Percentiles rank a stretch among this genome's conserved stretches.
Conservation (phyloP, 2,888 invertebrate genomes). For the Stenodema calcarata region DNA sequence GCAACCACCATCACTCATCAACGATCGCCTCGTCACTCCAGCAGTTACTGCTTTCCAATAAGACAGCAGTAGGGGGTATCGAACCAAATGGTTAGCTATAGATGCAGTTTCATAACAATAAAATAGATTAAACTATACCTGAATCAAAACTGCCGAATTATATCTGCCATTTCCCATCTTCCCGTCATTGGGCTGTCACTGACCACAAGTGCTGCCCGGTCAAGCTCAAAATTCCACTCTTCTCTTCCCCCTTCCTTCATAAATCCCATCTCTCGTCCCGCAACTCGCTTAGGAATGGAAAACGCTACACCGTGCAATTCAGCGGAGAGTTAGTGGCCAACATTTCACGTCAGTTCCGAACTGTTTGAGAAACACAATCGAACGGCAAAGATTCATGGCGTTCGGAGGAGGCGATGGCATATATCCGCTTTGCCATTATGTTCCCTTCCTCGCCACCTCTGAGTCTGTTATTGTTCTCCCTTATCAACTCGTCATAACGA, state of each 20-base stretch:
- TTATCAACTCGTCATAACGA: constrained; percentile 7
- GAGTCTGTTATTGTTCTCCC: constrained; percentile 8
- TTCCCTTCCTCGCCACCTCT: neutral
- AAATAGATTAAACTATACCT: too few species aligned
- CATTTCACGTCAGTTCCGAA: constrained; percentile 50
- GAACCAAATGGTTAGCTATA: too few species aligned
- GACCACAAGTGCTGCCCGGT: neutral
- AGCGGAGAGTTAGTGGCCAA: constrained; percentile 45
- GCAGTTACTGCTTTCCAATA: too few species aligned
- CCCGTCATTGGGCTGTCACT: neutral
- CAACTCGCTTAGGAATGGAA: neutral
- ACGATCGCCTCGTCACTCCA: too few species aligned
- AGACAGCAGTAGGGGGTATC: too few species aligned
- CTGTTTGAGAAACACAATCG: constrained; percentile 50
- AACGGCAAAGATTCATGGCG: constrained; percentile 45
- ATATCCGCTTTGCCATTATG: neutral
- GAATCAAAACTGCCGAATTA: too few species aligned
- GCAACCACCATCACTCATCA: too few species aligned
- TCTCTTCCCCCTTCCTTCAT: neutral
- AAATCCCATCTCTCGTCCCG: constrained; percentile 6
- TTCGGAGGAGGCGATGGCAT: neutral
- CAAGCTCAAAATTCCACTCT: neutral
- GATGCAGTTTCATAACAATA: too few species aligned
- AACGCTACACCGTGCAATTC: constrained; percentile 41
- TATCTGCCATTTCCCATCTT: neutral